phyloP scores from a whole-genome alignment of 2,797 vertebrate genomes.

The Thamnophis elegans region DNA sequence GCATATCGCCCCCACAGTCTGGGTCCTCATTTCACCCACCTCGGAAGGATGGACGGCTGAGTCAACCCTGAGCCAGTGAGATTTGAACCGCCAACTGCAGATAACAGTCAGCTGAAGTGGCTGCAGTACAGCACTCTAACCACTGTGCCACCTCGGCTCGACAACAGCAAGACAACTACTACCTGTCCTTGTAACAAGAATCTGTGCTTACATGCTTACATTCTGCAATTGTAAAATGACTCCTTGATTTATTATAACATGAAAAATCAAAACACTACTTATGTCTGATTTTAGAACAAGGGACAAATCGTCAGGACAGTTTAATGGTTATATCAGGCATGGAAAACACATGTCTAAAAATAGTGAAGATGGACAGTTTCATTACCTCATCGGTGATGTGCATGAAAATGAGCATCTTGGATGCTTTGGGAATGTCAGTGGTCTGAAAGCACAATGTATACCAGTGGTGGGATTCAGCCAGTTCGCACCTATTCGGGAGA shows the following conservation, averaged over 20 bases:
- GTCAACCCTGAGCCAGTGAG: too few relatives aligned
- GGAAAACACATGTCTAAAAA: conserved; percentile 13
- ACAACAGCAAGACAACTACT: neutral
- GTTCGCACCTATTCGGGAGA: too few relatives aligned
- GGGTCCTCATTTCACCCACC: too few relatives aligned
- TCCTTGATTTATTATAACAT: neutral
- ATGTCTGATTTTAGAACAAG: conserved; percentile 38
- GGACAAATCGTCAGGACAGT: conserved; percentile 36
- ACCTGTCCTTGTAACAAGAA: neutral
- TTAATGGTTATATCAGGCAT: conserved; percentile 34
- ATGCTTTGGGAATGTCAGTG: neutral
- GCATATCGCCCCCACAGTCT: too few relatives aligned
- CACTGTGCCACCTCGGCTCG: too few relatives aligned
- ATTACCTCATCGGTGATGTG: neutral
- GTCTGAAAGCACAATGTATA: neutral
- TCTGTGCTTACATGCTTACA: neutral
- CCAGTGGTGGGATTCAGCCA: too few relatives aligned
- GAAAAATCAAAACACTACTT: conserved; percentile 15
- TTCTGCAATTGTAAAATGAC: conserved; percentile 28
- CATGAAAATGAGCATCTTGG: neutral
- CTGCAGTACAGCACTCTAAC: too few relatives aligned
- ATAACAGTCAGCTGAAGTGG: too few relatives aligned
- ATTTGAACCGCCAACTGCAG: too few relatives aligned
- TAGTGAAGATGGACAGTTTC: neutral
- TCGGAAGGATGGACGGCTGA: too few relatives aligned